phyloP scores from a whole-genome alignment of 2,888 invertebrate genomes.

The Tipula helvola region DNA sequence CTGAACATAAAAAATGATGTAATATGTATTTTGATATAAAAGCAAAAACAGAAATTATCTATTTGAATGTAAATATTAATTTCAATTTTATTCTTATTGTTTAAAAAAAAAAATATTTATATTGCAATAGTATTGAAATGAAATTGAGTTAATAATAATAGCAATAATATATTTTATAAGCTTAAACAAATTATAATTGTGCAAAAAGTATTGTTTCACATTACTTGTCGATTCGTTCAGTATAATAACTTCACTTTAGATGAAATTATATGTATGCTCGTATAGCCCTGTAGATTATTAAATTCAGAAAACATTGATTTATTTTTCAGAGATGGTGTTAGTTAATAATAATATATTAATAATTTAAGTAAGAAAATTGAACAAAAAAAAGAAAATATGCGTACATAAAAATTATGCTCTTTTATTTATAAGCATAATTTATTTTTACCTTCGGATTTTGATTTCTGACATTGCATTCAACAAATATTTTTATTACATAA shows the following conservation, averaged over 20 bases:
- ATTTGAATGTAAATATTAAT: neutral
- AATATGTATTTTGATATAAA: neutral
- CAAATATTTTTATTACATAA: neutral
- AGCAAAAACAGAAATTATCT: neutral
- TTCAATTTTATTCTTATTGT: neutral
- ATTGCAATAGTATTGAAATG: neutral
- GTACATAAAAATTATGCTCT: neutral
- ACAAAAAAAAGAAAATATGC: neutral
- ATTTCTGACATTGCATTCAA: neutral
- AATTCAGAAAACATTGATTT: neutral
- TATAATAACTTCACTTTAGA: neutral
- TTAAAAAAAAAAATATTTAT: neutral
- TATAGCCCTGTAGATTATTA: neutral
- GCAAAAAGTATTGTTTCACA: neutral
- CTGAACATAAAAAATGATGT: neutral
- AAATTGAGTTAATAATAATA: neutral
- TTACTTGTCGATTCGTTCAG: neutral
- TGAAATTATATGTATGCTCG: neutral
- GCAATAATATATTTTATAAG: neutral
- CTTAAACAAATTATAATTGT: neutral
- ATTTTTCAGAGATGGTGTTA: neutral
- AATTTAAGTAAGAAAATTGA: neutral
- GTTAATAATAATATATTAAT: neutral
- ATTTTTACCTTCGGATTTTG: neutral
- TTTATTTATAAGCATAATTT: neutral